Conservation (phyloP, 1,140 invertebrate genomes). For the Tigriopus japonicus region DNA sequence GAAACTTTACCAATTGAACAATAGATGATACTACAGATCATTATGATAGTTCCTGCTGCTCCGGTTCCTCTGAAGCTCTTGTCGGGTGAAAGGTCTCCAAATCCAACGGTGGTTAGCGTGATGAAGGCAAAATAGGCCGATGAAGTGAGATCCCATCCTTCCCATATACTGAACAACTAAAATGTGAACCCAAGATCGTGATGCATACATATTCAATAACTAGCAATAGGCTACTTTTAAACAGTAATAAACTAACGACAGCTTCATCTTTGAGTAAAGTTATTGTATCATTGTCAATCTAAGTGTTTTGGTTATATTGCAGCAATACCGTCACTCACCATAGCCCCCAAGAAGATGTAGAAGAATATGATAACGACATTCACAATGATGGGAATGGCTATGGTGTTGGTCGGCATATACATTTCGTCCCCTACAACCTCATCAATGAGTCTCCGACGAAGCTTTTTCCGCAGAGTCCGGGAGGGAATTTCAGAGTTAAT, state of each 20-base stretch:
- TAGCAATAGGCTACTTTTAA: background rate
- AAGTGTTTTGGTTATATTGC: no score
- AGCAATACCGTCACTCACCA: background rate
- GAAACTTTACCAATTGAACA: conserved; percentile 27
- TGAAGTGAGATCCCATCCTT: conserved; percentile 27
- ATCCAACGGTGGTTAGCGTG: conserved; percentile 31
- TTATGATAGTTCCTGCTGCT: conserved; percentile 12
- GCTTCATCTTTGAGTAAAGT: background rate
- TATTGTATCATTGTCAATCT: no score
- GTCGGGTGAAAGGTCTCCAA: conserved; percentile 31
- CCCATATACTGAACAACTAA: conserved; percentile 18
- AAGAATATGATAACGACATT: background rate
- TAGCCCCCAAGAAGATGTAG: background rate
- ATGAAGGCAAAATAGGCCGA: conserved; percentile 32
- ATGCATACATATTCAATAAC: conserved; percentile 16
- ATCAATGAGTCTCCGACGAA: conserved; percentile 17
- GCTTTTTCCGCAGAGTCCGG: conserved; percentile 15
- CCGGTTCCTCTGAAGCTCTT: conserved; percentile 16
- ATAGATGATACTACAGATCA: conserved; percentile 26
- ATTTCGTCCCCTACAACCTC: conserved; percentile 20
- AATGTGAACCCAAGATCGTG: conserved; percentile 25
- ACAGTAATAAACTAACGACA: background rate
- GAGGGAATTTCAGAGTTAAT: conserved; percentile 17
- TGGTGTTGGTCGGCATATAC: conserved; percentile 22
- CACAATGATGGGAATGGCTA: background rate